A percentile compares a stretch with the other conserved stretches of the same genome.
Evolutionary conservation across 2,113 vertebrate species (phyloP).

Genomic region (Melospiza georgiana): DNA sequence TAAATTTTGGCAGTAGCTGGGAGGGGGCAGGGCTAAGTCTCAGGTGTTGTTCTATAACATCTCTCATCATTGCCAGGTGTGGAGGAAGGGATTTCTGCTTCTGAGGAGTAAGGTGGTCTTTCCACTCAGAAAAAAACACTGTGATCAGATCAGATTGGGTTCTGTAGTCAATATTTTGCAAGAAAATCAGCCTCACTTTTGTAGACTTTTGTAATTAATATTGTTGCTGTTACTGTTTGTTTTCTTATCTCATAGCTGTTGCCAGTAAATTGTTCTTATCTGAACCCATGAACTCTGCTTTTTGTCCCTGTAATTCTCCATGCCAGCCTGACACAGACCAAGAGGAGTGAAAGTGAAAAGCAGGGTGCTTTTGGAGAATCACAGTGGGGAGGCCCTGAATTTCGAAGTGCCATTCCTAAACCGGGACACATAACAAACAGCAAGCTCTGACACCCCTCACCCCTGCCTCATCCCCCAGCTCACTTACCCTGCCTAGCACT

Average conservation of each 20-base stretch:
- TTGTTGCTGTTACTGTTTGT: neutral
- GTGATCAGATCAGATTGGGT: too few relatives aligned
- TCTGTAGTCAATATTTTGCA: neutral
- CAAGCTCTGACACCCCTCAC: neutral
- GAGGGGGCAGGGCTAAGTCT: neutral
- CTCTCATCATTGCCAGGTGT: neutral
- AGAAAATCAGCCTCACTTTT: neutral
- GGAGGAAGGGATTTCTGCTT: neutral
- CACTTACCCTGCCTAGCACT: too few relatives aligned
- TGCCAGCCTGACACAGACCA: neutral
- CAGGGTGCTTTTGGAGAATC: neutral
- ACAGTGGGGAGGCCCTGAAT: neutral
- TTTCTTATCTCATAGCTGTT: neutral
- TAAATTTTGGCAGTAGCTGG: neutral
- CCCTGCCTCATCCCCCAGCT: accelerated
- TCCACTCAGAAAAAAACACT: neutral
- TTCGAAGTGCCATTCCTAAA: neutral
- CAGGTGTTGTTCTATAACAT: neutral
- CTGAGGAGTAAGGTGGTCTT: neutral
- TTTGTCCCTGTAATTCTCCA: neutral
- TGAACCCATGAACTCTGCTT: neutral
- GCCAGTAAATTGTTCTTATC: neutral
- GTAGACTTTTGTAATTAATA: neutral
- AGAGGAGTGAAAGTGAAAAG: neutral
- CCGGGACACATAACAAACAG: neutral